Evolutionary conservation across 2,888 invertebrate genomes (phyloP).

Genomic region (Rhagophthalmus giganteus): DNA sequence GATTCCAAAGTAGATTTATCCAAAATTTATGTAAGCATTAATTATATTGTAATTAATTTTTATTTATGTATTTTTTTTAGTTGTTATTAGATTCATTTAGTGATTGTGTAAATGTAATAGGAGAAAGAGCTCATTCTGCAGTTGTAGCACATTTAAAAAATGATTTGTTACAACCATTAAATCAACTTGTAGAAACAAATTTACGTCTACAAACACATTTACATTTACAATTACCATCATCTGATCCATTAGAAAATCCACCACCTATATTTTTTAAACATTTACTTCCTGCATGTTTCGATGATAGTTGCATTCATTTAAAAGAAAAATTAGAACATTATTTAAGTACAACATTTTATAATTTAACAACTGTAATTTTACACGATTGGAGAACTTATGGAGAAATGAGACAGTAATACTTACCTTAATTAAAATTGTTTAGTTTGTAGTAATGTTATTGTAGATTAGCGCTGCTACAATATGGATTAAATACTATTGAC

Average conservation of each 20-base stretch:
- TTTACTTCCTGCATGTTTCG: constrained; percentile 46
- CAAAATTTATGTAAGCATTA: constrained; percentile 60
- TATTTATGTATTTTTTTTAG: constrained; percentile 38
- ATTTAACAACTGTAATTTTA: constrained; percentile 93
- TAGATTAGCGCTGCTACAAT: constrained; percentile 79
- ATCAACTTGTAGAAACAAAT: constrained; percentile 89
- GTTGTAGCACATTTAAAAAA: constrained; percentile 58
- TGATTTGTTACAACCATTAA: constrained; percentile 70
- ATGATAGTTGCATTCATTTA: constrained; percentile 50
- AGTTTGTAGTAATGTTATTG: constrained; percentile 20
- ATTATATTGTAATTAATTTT: constrained; percentile 3
- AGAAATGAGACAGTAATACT: constrained; percentile 79
- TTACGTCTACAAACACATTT: constrained; percentile 89
- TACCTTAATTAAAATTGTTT: background rate
- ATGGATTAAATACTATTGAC: constrained; percentile 79
- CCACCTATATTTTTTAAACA: constrained; percentile 47
- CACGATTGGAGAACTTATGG: constrained; percentile 98
- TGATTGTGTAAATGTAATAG: constrained; percentile 43
- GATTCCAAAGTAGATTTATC: constrained; percentile 68
- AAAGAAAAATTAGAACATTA: constrained; percentile 76
- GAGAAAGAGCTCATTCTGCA: constrained; percentile 50
- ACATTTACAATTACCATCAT: constrained; percentile 76
- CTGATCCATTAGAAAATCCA: constrained; percentile 50
- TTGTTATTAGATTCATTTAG: constrained; percentile 48
- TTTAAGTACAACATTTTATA: constrained; percentile 93